Evolutionary conservation across 2,888 invertebrate genomes (phyloP), one percentile per base, ranked within the genome.

Genomic region (Drosophila engyochracea): DNA sequence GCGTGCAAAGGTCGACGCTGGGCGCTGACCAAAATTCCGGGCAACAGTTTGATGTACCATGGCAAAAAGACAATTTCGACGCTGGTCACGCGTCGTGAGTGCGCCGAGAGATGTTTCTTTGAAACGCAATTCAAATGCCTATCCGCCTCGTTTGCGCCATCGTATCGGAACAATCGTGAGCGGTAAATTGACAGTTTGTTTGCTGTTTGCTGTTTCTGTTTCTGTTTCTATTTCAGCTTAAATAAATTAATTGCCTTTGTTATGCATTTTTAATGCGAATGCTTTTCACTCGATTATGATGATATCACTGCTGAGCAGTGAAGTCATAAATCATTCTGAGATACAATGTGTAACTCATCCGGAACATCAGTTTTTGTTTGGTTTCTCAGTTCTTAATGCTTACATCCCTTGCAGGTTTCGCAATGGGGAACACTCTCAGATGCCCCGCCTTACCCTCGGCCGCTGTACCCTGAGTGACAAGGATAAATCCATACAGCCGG

Each of bases 1-100:
- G 91, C 83, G 52, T 96, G 96, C 91, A 93, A 94, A 58, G 92
- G 93, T 12, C 95, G 95, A 69, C 95, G 96, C 84, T 98, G 97
- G 97, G 94, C 95, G 35, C 94, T 97, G 60, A 97, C 97, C 89
- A 95, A 95, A 83, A 96, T 96, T 61, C 96, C 96, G 14, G 97
- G 97, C 16, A 96, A 96, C 82, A 95, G 96, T 81, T 93, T 98
- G 81, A 95, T 96, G 65, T 95, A 96, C 19, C 95, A 96, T 80
- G 95, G 95, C 74, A 94, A 95, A 61, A 94, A 95, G 78, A 95
- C 95, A 84, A 93, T 96, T 69, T 92, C 95, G 3, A 94, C 94
- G 44, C 94, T 95, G 81, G 93, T 95, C 71, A 96, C 95, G 39
- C 94, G 96, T 79, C 94, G 94, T 68, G 95, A 96, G 77, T 97